These are phyloP conservation scores for Colletes latitarsis DNA, from an alignment of 1,140 invertebrate species.

Conservation along the genomic window DNA sequence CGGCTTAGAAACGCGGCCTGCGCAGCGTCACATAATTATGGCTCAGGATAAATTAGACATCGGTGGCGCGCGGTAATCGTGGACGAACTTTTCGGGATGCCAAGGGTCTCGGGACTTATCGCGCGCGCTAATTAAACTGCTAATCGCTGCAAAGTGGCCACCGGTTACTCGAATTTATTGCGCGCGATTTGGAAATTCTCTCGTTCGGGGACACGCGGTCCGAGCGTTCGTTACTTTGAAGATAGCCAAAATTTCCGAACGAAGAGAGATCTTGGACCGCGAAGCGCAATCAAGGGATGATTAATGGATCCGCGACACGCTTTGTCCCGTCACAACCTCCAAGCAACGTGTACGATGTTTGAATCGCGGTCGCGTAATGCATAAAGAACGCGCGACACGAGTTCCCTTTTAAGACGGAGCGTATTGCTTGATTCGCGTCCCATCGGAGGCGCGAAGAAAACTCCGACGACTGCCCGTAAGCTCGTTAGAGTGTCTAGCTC, in stretches of 20 bases:
- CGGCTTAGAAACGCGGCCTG: conserved; percentile 9
- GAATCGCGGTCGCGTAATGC: background rate
- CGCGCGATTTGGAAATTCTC: background rate
- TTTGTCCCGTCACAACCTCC: conserved; percentile 16
- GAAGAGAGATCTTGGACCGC: background rate
- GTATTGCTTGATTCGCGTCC: background rate
- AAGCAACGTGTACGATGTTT: conserved; percentile 55
- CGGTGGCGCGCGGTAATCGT: background rate
- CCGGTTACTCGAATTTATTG: background rate
- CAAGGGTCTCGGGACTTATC: background rate
- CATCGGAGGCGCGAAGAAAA: background rate
- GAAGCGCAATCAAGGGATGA: background rate
- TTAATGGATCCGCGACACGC: background rate
- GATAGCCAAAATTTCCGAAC: too few species aligned
- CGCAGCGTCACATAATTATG: background rate
- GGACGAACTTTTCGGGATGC: conserved; percentile 4
- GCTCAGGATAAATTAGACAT: conserved; percentile 12
- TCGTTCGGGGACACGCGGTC: too few species aligned
- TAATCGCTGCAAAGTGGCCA: background rate
- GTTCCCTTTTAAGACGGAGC: conserved; percentile 21
- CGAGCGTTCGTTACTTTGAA: too few species aligned
- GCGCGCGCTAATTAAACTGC: background rate
- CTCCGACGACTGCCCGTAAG: conserved; percentile 1
- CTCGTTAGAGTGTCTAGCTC: conserved; percentile 39
- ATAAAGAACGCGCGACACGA: conserved; percentile 12